Evolutionary conservation across 2,888 invertebrate genomes (phyloP).

Genomic region (Protonemura montana): DNA sequence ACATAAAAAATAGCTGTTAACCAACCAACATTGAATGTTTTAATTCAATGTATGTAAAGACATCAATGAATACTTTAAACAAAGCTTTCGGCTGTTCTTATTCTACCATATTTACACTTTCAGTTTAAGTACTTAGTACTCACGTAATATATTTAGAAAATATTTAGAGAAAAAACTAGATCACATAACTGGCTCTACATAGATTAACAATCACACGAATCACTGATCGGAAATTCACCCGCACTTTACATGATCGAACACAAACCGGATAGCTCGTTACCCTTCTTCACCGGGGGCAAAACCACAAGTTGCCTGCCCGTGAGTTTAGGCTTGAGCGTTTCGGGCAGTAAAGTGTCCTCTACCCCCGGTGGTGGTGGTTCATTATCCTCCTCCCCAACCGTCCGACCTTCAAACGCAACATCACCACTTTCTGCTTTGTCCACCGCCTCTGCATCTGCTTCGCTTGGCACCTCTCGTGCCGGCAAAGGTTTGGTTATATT

Average conservation of each 20-base stretch:
- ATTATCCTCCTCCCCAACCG: conserved; percentile 43
- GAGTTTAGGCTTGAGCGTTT: conserved; percentile 69
- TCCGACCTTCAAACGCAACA: neutral
- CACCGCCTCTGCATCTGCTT: conserved; percentile 56
- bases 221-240: neutral
- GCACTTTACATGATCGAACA: conserved; percentile 82
- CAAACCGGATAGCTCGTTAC: conserved; percentile 82
- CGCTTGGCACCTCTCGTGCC: conserved; percentile 58
- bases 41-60: neutral
- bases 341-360: conserved; percentile 48
- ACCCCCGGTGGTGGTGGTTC: conserved; percentile 66
- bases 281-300: conserved; percentile 75
- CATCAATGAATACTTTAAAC: neutral
- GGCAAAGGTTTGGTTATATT: conserved; percentile 77
- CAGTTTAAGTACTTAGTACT: neutral
- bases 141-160: neutral
- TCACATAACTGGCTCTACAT: conserved; percentile 42
- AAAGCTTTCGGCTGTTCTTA: neutral
- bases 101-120: neutral
- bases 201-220: conserved; percentile 22
- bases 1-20: neutral
- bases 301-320: conserved; percentile 72
- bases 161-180: neutral
- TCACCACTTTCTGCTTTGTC: conserved; percentile 51
- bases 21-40: neutral